A percentile compares a stretch with the other conserved stretches of the same genome.
phyloP scores from a whole-genome alignment of 2,797 vertebrate genomes.

The Oreonectes daqikongensis region DNA sequence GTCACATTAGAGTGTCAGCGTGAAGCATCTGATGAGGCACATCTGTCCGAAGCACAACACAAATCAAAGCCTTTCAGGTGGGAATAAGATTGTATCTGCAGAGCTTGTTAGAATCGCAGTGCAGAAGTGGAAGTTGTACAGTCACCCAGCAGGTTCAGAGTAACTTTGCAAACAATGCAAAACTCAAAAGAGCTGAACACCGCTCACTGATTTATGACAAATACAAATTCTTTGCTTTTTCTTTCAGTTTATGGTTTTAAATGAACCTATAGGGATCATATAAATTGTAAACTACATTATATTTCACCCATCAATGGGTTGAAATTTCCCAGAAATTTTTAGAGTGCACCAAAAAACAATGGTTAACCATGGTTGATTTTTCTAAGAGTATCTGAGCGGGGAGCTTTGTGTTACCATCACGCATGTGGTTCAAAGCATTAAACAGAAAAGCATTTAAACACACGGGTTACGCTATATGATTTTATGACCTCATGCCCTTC shows the following conservation, averaged over 20 bases:
- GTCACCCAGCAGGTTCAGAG: constrained; percentile 29
- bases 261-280: constrained; percentile 11
- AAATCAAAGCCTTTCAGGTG: constrained; percentile 18
- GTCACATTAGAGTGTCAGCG: constrained; percentile 11
- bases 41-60: constrained; percentile 19
- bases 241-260: constrained; percentile 18
- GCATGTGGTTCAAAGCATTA: not conserved
- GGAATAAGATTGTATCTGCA: constrained; percentile 15
- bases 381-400: too few species aligned
- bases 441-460: constrained; percentile 4
- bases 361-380: too few species aligned
- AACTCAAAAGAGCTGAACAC: constrained; percentile 5
- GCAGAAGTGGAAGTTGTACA: constrained; percentile 35
- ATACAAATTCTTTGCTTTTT: constrained; percentile 20
- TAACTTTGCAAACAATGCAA: constrained; percentile 26
- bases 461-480: constrained; percentile 30
- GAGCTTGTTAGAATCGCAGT: constrained; percentile 37
- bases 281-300: too few species aligned
- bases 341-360: too few species aligned
- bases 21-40: constrained; percentile 13
- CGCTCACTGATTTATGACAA: constrained; percentile 18
- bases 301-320: too few species aligned
- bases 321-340: too few species aligned
- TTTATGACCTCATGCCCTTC: constrained; percentile 42
- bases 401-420: too few species aligned